Percentiles rank a stretch among this genome's conserved stretches.
Evolutionary conservation across 2,888 invertebrate species (phyloP).

Genomic region (Xanthia icteritia): DNA sequence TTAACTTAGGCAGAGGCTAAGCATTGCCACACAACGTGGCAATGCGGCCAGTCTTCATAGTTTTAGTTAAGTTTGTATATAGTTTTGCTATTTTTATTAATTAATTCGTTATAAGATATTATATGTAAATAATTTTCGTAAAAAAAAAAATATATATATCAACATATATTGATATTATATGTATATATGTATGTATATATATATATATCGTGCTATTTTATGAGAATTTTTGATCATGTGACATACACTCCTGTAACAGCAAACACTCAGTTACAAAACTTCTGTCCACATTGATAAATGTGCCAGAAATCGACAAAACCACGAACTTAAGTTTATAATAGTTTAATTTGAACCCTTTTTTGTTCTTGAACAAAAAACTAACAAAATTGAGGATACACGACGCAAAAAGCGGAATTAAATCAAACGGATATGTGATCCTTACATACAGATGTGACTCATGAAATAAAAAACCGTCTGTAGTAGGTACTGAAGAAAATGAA

Average conservation of each 20-base stretch:
- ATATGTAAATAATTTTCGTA: too few relatives aligned
- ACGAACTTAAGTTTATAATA: background rate
- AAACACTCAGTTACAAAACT: background rate
- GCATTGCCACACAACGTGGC: too few relatives aligned
- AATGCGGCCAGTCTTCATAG: too few relatives aligned
- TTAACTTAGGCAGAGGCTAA: too few relatives aligned
- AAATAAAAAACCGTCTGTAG: slow-evolving; percentile 10
- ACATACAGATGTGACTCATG: slow-evolving; percentile 13
- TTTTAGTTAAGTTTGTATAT: too few relatives aligned
- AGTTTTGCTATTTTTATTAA: too few relatives aligned
- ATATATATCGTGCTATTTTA: too few relatives aligned
- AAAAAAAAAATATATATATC: too few relatives aligned
- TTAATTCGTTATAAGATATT: too few relatives aligned
- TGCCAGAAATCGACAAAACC: background rate
- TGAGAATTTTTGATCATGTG: background rate
- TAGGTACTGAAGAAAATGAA: background rate
- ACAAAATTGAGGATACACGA: slow-evolving; percentile 60
- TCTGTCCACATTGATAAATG: background rate
- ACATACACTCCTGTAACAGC: background rate
- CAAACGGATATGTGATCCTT: slow-evolving; percentile 3
- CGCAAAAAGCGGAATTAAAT: slow-evolving; percentile 54
- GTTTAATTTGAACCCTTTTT: slow-evolving; percentile 54
- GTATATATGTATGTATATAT: too few relatives aligned
- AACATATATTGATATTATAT: too few relatives aligned
- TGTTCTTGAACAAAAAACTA: slow-evolving; percentile 48